Percentiles rank a stretch among this genome's conserved stretches.
These are phyloP conservation scores for Clamator glandarius DNA, from an alignment of 2,797 vertebrate species.

Conservation along the genomic window DNA sequence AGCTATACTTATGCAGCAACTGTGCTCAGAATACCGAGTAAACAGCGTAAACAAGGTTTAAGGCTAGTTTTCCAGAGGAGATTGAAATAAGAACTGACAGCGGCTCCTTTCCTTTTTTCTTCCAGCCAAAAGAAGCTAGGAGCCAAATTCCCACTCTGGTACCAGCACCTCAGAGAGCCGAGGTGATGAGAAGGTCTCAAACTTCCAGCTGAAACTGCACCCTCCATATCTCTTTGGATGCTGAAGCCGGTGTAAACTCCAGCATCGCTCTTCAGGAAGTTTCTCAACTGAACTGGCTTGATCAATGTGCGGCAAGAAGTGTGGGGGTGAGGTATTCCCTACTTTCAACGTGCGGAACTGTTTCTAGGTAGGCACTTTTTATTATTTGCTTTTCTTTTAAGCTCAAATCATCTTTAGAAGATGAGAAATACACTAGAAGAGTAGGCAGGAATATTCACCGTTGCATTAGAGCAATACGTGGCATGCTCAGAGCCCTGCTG, in stretches of 20 bases:
- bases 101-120: not conserved
- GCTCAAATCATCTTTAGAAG: not conserved
- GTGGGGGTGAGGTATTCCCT: accelerated
- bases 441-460: not conserved
- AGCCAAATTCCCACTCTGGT: not conserved
- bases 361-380: not conserved
- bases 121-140: not conserved
- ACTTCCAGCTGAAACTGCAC: not conserved
- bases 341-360: not conserved
- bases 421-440: not conserved
- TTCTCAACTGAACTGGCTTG: not conserved
- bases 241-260: not conserved
- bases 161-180: not conserved
- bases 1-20: not conserved
- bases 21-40: not conserved
- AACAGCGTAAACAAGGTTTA: not conserved
- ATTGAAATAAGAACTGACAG: not conserved
- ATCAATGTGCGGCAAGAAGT: not conserved
- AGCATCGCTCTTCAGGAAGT: not conserved
- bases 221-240: not conserved
- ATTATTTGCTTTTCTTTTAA: not conserved
- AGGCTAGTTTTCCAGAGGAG: not conserved
- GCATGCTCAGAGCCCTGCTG: not conserved
- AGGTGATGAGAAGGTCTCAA: not conserved
- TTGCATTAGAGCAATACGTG: not conserved